A percentile compares a stretch with the other conserved stretches of the same genome.
phyloP scores from a whole-genome alignment of 2,113 vertebrate species.

The Scytalopus superciliaris region DNA sequence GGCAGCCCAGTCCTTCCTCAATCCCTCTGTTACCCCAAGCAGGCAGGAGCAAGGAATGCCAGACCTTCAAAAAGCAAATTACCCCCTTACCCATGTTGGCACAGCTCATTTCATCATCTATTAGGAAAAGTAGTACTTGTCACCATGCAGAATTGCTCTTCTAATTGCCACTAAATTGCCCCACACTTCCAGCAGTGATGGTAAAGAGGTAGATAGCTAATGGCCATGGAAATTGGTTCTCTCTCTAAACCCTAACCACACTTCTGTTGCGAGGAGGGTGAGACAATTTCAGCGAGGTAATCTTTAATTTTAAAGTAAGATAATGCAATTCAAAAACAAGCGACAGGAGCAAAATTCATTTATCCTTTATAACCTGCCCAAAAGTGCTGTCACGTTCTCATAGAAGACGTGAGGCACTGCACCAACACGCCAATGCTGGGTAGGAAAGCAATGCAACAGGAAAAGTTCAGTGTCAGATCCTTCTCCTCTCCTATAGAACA shows the following conservation, averaged over 20 bases:
- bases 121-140: neutral
- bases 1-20: neutral
- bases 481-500: neutral
- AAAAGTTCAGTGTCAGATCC: neutral
- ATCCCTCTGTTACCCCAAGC: neutral
- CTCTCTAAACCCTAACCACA: neutral
- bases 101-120: neutral
- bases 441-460: neutral
- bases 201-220: neutral
- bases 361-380: neutral
- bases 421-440: rapidly evolving
- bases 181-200: neutral
- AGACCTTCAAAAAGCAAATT: neutral
- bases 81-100: neutral
- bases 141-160: neutral
- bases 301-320: neutral
- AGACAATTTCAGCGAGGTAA: neutral
- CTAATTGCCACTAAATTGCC: constrained; percentile 16
- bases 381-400: neutral
- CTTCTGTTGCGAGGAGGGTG: neutral
- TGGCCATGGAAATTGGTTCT: neutral
- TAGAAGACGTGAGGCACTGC: neutral
- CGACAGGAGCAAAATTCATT: neutral
- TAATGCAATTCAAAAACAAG: neutral
- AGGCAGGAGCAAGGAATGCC: neutral